phyloP scores from a whole-genome alignment of 1,140 invertebrate genomes.

The Musca vetustissima region DNA sequence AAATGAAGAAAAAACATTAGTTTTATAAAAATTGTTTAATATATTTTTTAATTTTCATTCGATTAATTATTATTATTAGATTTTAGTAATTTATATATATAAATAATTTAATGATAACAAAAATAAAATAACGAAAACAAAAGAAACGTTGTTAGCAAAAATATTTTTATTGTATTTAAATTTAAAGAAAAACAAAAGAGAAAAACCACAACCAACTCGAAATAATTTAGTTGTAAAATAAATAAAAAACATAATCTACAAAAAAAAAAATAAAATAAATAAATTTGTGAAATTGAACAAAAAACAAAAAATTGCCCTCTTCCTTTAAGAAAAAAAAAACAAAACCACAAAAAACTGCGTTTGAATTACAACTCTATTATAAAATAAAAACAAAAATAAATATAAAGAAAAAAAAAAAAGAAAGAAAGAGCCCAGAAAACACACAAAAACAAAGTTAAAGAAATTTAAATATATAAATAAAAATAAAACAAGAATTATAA shows the following conservation, averaged over 20 bases:
- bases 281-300: not conserved
- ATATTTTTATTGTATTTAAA: constrained; percentile 23
- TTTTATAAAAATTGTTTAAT: constrained; percentile 13
- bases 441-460: constrained; percentile 2
- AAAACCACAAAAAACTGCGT: not conserved
- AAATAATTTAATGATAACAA: constrained; percentile 8
- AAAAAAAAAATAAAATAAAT: too few species aligned
- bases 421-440: too few species aligned
- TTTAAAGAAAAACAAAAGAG: not conserved
- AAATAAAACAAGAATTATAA: not conserved
- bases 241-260: too few species aligned
- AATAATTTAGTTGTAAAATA: too few species aligned
- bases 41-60: not conserved
- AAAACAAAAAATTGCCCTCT: not conserved
- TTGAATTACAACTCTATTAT: not conserved
- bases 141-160: constrained; percentile 8
- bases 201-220: not conserved
- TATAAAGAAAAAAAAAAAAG: too few species aligned
- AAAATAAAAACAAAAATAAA: constrained; percentile 2
- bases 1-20: not conserved
- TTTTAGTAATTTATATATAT: constrained; percentile 24
- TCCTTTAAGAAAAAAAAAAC: not conserved
- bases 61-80: constrained; percentile 5
- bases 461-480: constrained; percentile 12
- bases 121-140: not conserved